phyloP scores from a whole-genome alignment of 1,140 invertebrate species.

The Cydia amplana region DNA sequence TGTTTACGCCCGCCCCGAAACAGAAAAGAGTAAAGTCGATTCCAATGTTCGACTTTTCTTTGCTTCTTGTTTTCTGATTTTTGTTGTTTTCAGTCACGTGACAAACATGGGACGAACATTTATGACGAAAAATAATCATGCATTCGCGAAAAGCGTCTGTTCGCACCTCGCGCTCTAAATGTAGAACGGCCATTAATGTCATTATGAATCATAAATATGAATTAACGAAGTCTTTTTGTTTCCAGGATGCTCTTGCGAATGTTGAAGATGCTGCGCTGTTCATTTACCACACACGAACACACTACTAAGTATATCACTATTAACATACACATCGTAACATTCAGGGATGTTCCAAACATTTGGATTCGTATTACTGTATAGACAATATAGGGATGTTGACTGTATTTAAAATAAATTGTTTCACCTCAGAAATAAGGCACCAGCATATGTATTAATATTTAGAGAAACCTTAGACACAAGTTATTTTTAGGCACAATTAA shows the following conservation, averaged over 20 bases:
- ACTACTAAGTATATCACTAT: conserved; percentile 1
- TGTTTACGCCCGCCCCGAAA: background rate
- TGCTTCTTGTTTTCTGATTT: background rate
- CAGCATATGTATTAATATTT: too few species aligned
- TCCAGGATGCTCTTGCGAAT: conserved; percentile 22
- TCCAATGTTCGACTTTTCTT: background rate
- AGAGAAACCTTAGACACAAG: too few species aligned
- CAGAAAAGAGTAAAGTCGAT: background rate
- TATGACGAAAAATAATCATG: background rate
- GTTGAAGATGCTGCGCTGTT: background rate
- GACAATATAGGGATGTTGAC: too few species aligned
- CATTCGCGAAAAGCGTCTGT: background rate
- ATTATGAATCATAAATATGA: background rate
- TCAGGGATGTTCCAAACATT: too few species aligned
- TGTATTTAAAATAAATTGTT: too few species aligned
- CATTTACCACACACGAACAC: background rate
- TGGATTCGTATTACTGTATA: too few species aligned
- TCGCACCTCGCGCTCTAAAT: background rate
- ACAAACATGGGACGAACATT: background rate
- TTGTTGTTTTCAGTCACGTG: background rate
- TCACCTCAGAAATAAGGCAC: too few species aligned
- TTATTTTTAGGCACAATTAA: too few species aligned
- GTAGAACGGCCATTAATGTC: background rate
- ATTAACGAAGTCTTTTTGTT: background rate
- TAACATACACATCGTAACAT: background rate